A percentile compares a stretch with the other conserved stretches of the same genome.
Conservation (phyloP, 2,797 vertebrate species). For the Stomatorhinus walkeri region DNA sequence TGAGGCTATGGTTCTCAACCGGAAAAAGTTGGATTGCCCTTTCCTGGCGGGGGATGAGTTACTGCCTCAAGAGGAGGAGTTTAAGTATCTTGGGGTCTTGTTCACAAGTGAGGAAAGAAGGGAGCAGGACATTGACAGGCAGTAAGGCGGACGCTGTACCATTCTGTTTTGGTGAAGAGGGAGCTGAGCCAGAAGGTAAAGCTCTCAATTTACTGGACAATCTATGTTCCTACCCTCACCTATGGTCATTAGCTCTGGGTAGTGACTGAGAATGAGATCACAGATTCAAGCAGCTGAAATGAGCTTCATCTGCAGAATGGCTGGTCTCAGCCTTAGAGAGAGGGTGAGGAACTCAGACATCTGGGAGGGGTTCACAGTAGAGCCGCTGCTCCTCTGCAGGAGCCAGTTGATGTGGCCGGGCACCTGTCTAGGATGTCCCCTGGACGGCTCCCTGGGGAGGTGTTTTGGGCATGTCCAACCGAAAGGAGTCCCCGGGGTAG, state of each 20-base stretch:
- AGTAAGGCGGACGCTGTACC: neutral
- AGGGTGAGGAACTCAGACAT: neutral
- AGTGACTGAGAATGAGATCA: neutral
- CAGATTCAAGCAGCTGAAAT: neutral
- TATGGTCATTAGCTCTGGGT: neutral
- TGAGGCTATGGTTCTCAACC: neutral
- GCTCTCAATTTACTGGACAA: neutral
- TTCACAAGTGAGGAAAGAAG: neutral
- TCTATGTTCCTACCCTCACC: neutral
- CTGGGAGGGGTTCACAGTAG: neutral
- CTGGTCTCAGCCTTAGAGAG: neutral
- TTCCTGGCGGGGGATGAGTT: neutral
- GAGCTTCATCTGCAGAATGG: neutral
- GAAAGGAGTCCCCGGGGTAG: neutral
- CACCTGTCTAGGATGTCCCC: neutral
- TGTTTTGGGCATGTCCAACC: neutral
- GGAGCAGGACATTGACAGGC: neutral
- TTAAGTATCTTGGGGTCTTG: neutral
- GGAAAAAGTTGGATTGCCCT: neutral
- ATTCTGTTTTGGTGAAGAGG: neutral
- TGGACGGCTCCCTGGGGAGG: neutral
- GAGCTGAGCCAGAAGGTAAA: neutral
- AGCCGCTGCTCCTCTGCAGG: neutral
- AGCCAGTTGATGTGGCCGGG: neutral
- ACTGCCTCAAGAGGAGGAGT: neutral